Percentiles rank a stretch among this genome's conserved stretches.
Conservation (phyloP, 1,140 invertebrate genomes). For the Rhyacophila brunnea region DNA sequence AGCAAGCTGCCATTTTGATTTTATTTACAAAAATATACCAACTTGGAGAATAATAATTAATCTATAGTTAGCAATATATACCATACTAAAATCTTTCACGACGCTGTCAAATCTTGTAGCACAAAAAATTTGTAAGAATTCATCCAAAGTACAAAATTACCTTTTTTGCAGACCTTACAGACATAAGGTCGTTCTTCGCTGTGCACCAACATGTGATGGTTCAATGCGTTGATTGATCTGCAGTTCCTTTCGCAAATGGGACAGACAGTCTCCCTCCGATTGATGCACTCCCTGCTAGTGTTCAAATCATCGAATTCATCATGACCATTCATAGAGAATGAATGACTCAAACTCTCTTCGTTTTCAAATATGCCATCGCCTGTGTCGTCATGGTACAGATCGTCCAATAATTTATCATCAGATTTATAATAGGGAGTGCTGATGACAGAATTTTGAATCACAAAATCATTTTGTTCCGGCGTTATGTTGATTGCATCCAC, state of each 20-base stretch:
- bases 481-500: constrained; percentile 1
- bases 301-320: too few relatives aligned
- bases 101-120: too few relatives aligned
- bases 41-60: too few relatives aligned
- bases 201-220: constrained; percentile 34
- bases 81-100: too few relatives aligned
- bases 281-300: neutral
- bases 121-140: too few relatives aligned
- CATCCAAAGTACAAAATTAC: constrained; percentile 13
- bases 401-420: too few relatives aligned
- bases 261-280: constrained; percentile 18
- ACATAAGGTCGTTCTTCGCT: constrained; percentile 32
- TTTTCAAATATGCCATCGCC: too few relatives aligned
- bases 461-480: constrained; percentile 5
- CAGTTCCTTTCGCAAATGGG: constrained; percentile 21
- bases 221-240: constrained; percentile 30
- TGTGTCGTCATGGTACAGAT: too few relatives aligned
- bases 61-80: too few relatives aligned
- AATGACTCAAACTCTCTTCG: too few relatives aligned
- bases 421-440: neutral
- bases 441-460: constrained; percentile 15
- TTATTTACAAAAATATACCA: neutral
- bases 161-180: constrained; percentile 32
- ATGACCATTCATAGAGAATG: too few relatives aligned
- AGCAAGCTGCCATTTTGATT: neutral